phyloP scores from a whole-genome alignment of 92 coral and sea anemone species.

The Micromussa lordhowensis region DNA sequence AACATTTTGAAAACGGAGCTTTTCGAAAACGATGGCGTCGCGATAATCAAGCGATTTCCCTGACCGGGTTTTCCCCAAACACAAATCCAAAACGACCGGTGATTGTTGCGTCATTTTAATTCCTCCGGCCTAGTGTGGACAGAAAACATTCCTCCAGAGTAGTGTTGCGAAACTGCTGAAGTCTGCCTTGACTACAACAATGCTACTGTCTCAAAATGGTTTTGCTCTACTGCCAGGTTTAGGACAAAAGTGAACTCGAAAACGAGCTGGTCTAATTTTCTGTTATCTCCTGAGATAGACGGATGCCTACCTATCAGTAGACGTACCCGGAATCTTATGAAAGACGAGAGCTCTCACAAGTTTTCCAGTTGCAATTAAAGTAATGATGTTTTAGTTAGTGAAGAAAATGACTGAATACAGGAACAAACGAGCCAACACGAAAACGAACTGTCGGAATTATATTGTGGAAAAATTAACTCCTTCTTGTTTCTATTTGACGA shows the following conservation, averaged over 20 bases:
- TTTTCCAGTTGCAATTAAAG: background rate
- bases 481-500: background rate
- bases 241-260: background rate
- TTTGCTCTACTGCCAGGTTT: background rate
- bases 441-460: background rate
- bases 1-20: too few relatives aligned
- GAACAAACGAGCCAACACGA: background rate
- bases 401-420: background rate
- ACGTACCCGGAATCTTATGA: background rate
- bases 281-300: background rate
- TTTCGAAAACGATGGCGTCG: too few relatives aligned
- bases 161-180: background rate
- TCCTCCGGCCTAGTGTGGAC: too few relatives aligned
- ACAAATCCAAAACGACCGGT: too few relatives aligned
- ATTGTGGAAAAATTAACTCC: background rate
- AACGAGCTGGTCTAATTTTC: background rate
- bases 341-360: background rate
- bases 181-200: background rate
- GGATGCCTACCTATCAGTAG: background rate
- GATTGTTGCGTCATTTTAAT: too few relatives aligned
- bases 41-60: too few relatives aligned
- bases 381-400: too few relatives aligned
- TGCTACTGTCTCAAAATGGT: background rate
- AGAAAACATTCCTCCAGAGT: too few relatives aligned
- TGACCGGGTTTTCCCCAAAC: too few relatives aligned